Conservation (phyloP, 2,888 invertebrate genomes). For the Thereva nobilitata region DNA sequence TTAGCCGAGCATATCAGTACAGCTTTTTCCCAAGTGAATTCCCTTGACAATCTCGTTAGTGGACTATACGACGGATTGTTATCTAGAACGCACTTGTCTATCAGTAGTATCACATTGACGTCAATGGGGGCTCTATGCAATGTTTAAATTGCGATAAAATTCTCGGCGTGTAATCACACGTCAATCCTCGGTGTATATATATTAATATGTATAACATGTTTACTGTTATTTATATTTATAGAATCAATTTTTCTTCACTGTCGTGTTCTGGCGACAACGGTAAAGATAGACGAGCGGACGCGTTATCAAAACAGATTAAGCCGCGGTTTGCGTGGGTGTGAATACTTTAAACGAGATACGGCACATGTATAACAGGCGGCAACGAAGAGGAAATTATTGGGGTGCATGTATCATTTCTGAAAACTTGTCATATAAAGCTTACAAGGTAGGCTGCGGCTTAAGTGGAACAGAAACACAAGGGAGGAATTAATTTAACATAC, state of each 20-base stretch:
- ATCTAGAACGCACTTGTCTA: conserved; percentile 26
- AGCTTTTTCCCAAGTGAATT: too few relatives aligned
- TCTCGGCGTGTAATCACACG: conserved; percentile 6
- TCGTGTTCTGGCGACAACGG: too few relatives aligned
- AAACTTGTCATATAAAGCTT: neutral
- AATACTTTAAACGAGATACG: too few relatives aligned
- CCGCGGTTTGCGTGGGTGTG: too few relatives aligned
- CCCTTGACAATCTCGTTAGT: too few relatives aligned
- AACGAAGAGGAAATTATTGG: neutral
- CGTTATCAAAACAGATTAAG: too few relatives aligned
- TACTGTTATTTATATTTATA: too few relatives aligned
- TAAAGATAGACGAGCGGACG: too few relatives aligned
- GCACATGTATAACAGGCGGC: neutral
- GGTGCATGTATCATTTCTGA: neutral
- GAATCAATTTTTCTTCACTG: too few relatives aligned
- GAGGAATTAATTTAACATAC: too few relatives aligned
- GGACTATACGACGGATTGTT: neutral
- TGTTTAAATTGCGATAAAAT: conserved; percentile 35
- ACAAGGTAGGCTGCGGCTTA: neutral
- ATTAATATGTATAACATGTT: neutral
- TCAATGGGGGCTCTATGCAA: conserved; percentile 38
- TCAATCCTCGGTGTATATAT: conserved; percentile 1
- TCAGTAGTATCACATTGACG: conserved; percentile 37
- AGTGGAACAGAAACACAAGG: too few relatives aligned
- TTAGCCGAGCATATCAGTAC: too few relatives aligned